Evolutionary conservation across 2,797 vertebrate species (phyloP).

Genomic region (Pangasius macronema): DNA sequence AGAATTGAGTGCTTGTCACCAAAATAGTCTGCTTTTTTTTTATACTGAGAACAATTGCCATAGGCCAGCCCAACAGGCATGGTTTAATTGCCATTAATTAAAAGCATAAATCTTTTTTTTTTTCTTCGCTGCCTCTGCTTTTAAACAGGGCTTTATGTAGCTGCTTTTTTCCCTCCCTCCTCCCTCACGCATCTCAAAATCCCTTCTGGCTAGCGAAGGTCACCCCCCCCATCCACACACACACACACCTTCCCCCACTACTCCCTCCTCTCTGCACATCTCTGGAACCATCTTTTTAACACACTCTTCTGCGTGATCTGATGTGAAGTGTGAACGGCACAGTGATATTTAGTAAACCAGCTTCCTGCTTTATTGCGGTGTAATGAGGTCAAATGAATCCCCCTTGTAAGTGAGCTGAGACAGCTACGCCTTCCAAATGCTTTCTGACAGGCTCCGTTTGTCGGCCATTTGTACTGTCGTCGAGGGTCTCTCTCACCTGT

Average conservation of each 20-base stretch:
- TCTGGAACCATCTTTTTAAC: constrained; percentile 90
- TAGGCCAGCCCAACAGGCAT: constrained; percentile 99
- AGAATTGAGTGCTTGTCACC: constrained; percentile 99
- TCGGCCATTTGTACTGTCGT: no score
- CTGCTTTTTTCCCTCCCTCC: constrained; percentile 73
- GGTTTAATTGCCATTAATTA: constrained; percentile 99
- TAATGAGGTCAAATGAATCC: constrained; percentile 99
- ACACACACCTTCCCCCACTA: constrained; percentile 45
- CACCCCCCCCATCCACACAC: constrained; percentile 60
- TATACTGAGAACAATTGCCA: constrained; percentile 98
- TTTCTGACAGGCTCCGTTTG: constrained; percentile 99
- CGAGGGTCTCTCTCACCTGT: no score
- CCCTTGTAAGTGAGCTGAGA: constrained; percentile 95
- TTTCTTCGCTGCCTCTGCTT: constrained; percentile 95
- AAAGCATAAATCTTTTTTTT: constrained; percentile 99
- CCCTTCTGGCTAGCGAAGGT: constrained; percentile 95
- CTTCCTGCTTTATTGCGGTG: constrained; percentile 98
- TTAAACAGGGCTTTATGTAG: constrained; percentile 94
- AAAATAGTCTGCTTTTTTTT: constrained; percentile 92
- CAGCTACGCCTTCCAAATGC: constrained; percentile 91
- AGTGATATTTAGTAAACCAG: constrained; percentile 99
- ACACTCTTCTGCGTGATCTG: constrained; percentile 88
- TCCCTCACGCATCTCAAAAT: constrained; percentile 86
- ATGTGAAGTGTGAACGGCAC: constrained; percentile 88
- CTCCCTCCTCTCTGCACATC: constrained; percentile 67